Conservation (phyloP, 2,888 invertebrate species). For the Listrodromus nycthemerus region DNA sequence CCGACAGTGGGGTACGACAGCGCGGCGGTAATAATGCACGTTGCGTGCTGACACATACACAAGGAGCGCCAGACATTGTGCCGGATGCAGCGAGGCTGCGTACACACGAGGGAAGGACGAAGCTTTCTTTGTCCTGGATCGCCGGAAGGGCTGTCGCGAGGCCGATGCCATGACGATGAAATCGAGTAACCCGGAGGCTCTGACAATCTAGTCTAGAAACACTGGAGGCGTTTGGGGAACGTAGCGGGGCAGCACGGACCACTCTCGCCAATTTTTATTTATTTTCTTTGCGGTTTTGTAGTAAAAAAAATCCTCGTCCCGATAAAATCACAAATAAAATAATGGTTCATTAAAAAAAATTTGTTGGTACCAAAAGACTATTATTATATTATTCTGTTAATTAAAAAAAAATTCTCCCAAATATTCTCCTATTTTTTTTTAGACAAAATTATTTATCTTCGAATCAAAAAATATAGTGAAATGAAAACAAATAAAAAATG, state of each 20-base stretch:
- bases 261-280: too few species aligned
- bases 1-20: constrained; percentile 35
- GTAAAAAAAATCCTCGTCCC: too few species aligned
- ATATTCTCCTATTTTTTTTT: too few species aligned
- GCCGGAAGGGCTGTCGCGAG: constrained; percentile 69
- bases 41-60: constrained; percentile 71
- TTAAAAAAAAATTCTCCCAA: too few species aligned
- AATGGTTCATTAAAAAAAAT: too few species aligned
- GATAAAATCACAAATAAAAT: too few species aligned
- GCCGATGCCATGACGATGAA: constrained; percentile 66
- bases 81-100: constrained; percentile 24
- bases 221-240: not conserved
- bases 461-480: too few species aligned
- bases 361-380: too few species aligned
- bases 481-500: constrained; percentile 28
- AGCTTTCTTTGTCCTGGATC: constrained; percentile 56
- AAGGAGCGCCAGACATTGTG: constrained; percentile 20
- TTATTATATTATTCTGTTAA: too few species aligned
- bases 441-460: too few species aligned
- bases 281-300: too few species aligned
- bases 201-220: constrained; percentile 60
- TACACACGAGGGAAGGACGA: constrained; percentile 41
- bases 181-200: constrained; percentile 67
- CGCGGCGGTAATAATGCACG: constrained; percentile 76
- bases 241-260: too few species aligned